Base-by-base conservation (phyloP, 2,888 invertebrate species). In the Apodemia zela region DNA sequence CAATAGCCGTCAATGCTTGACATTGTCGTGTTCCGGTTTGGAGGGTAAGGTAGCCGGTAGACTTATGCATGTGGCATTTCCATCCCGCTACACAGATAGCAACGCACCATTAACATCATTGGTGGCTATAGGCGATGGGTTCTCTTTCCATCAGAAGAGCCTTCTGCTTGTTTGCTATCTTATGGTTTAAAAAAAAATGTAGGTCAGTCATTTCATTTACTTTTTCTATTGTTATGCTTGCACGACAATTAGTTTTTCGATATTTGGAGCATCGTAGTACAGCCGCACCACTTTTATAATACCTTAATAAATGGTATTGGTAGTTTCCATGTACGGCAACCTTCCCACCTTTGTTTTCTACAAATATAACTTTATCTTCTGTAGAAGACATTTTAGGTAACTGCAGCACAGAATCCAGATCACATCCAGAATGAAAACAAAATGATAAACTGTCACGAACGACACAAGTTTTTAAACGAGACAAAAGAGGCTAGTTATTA, bases 231-330 rank as follows among this genome's bases (percentile, higher is more conserved):
- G 18, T 51, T 11, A 18, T 18, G 18, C 18, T 21, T 11, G 18
- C 49, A 18, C 18, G 49, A 49, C 49, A 49, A 17, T 49, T 49
- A 49, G 17, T 49, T 49, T 49, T 18, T 18, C 18, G 49, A 51
- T 51, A 18, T 51, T 51, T 51, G 4, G 11, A 51, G 18, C 49
- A 18, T 18, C 18, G 18, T 51, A 51, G 49, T 51, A 51, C 49
- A 51, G 18, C 49, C 49, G 49, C 49, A 51, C 49, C 18, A 51
- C 49, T 51, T 51, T 18, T 51, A 51, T 51, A 51, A 51, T 18
- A 51, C 49, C 49, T 49, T 49, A 49, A 17, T 49, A 49, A 49
- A 49, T 49, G 49, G 49, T 49, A 49, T 49, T 49, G 18, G 49
- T 49, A 10, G 18, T 49, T 18, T 18, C 17, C 49, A 49, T 49